These are phyloP conservation scores for Botia kubotai DNA, from an alignment of 2,797 vertebrate species.

Conservation along the genomic window DNA sequence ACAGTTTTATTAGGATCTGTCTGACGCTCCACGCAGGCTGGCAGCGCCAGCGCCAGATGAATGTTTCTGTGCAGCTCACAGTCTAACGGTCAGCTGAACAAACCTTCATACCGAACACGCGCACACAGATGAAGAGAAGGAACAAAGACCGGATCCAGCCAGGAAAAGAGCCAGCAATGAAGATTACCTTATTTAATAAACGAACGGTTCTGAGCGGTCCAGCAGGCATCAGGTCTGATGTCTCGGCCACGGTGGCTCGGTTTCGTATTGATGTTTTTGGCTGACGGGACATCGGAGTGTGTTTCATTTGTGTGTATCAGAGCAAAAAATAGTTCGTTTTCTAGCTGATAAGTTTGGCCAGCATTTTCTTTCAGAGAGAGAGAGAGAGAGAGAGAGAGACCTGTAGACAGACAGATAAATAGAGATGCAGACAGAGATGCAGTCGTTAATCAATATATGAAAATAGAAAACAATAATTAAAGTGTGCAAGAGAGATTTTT, in stretches of 20 bases:
- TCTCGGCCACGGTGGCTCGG: not conserved
- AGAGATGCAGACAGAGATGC: not conserved
- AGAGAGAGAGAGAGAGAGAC: too few species aligned
- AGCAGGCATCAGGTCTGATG: constrained; percentile 15
- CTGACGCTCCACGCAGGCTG: constrained; percentile 88
- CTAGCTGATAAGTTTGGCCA: constrained; percentile 15
- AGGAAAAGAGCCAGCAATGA: not conserved
- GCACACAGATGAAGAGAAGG: constrained; percentile 19
- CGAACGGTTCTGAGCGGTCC: constrained; percentile 45
- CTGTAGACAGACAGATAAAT: not conserved
- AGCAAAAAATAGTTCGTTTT: constrained; percentile 51
- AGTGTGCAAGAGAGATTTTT: not conserved
- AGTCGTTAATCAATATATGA: not conserved
- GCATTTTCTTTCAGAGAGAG: constrained; percentile 1
- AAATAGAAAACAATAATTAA: not conserved
- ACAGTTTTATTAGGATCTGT: constrained; percentile 96
- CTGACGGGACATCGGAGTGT: constrained; percentile 28
- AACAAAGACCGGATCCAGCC: constrained; percentile 31
- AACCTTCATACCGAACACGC: constrained; percentile 55
- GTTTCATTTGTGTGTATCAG: constrained; percentile 38
- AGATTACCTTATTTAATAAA: constrained; percentile 41
- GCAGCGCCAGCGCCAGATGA: constrained; percentile 87
- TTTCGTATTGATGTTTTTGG: constrained; percentile 50
- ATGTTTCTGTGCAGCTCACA: constrained; percentile 79
- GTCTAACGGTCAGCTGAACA: constrained; percentile 65